A percentile compares a stretch with the other conserved stretches of the same genome.
These are phyloP conservation scores for Pegoplata infirma DNA, from an alignment of 2,888 invertebrate species.

Conservation along the genomic window DNA sequence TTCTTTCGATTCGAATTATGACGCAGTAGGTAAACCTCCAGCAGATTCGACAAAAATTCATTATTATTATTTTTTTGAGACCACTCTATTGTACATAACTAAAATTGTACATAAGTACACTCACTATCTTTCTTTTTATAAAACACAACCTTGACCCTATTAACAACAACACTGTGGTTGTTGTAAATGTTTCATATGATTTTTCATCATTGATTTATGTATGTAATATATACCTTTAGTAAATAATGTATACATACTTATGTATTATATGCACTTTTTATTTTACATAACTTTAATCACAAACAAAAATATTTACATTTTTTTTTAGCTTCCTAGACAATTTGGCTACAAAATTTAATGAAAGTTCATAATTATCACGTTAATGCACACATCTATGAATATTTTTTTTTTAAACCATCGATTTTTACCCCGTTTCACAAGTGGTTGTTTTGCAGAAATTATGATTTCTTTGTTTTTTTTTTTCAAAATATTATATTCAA, in stretches of 20 bases:
- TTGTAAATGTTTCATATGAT: not conserved
- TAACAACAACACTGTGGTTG: constrained; percentile 12
- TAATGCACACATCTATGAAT: too few species aligned
- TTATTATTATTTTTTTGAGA: too few species aligned
- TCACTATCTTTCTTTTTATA: constrained; percentile 19
- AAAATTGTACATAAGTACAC: too few species aligned
- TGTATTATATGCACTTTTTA: constrained; percentile 31
- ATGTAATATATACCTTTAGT: not conserved
- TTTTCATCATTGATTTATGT: constrained; percentile 27
- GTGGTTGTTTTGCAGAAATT: not conserved
- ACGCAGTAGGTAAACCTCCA: too few species aligned
- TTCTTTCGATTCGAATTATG: too few species aligned
- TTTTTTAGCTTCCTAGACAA: not conserved
- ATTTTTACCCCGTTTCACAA: constrained; percentile 35
- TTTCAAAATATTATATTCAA: too few species aligned
- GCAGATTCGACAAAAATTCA: too few species aligned
- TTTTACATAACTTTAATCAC: not conserved
- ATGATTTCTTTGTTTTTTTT: not conserved
- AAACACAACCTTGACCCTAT: constrained; percentile 56
- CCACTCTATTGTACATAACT: too few species aligned
- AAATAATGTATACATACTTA: constrained; percentile 32
- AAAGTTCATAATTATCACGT: not conserved
- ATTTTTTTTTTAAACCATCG: not conserved
- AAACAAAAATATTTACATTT: constrained; percentile 14
- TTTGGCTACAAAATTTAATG: not conserved